These are phyloP conservation scores for Sciaenops ocellatus DNA, from an alignment of 2,797 vertebrate species.

Conservation along the genomic window DNA sequence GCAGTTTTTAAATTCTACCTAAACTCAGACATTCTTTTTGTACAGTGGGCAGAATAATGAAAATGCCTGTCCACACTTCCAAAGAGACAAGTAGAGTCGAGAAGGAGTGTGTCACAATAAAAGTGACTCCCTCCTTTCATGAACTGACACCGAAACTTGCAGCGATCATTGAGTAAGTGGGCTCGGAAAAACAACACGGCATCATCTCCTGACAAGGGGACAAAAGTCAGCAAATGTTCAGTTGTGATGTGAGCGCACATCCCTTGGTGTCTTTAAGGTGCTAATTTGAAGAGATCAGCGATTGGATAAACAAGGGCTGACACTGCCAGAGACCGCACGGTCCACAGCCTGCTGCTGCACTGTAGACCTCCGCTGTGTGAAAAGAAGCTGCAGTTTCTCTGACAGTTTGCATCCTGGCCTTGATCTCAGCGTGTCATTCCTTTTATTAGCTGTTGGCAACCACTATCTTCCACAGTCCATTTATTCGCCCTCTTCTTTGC, in stretches of 20 bases:
- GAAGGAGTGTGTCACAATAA: constrained; percentile 21
- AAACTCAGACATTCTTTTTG: no score
- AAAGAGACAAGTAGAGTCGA: constrained; percentile 23
- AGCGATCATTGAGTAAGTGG: constrained; percentile 34
- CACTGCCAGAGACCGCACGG: neutral
- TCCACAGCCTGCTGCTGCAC: neutral
- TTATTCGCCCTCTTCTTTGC: constrained; percentile 11
- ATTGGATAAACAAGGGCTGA: neutral
- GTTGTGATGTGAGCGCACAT: constrained; percentile 5
- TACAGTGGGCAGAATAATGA: neutral
- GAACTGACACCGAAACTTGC: constrained; percentile 30
- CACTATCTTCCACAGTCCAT: constrained; percentile 10
- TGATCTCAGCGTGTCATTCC: constrained; percentile 14
- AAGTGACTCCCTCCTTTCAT: constrained; percentile 16
- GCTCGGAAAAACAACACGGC: constrained; percentile 30
- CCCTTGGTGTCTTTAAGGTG: constrained; percentile 7
- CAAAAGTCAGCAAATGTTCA: constrained; percentile 22
- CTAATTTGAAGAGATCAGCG: constrained; percentile 36
- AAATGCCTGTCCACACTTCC: constrained; percentile 20
- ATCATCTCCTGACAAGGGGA: constrained; percentile 9
- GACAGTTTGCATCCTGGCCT: constrained; percentile 1
- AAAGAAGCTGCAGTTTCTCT: neutral
- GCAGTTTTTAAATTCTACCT: no score
- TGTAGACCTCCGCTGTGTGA: neutral
- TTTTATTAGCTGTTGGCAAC: constrained; percentile 13